These are phyloP conservation scores for Poecilia wingei DNA, from an alignment of 2,797 vertebrate genomes.

Conservation along the genomic window DNA sequence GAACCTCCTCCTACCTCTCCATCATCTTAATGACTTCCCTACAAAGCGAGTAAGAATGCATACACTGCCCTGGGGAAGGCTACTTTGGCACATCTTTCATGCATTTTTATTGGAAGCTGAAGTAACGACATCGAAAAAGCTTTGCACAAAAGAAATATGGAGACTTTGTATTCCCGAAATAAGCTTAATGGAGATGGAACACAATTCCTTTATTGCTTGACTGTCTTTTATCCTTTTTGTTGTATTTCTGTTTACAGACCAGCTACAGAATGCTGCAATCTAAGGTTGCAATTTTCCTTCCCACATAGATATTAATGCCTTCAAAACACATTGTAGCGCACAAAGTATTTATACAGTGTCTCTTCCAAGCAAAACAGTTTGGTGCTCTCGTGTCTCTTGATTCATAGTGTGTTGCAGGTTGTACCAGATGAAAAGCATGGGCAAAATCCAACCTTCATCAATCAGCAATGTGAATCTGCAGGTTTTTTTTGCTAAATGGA, in stretches of 20 bases:
- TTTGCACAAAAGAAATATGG: constrained; percentile 32
- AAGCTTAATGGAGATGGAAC: constrained; percentile 42
- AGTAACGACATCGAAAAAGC: constrained; percentile 27
- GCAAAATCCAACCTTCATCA: constrained; percentile 68
- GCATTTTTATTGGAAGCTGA: constrained; percentile 58
- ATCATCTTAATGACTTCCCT: constrained; percentile 61
- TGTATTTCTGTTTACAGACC: constrained; percentile 34
- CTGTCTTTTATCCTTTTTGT: constrained; percentile 19
- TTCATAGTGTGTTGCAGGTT: constrained; percentile 52
- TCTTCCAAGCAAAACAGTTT: constrained; percentile 58
- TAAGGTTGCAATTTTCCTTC: constrained; percentile 48
- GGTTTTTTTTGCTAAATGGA: constrained; percentile 72
- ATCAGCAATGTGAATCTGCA: constrained; percentile 73
- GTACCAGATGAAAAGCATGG: constrained; percentile 63
- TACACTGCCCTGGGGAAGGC: constrained; percentile 31
- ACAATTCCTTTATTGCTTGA: constrained; percentile 36
- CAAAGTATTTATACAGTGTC: constrained; percentile 64
- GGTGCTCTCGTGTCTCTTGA: constrained; percentile 49
- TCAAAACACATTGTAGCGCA: constrained; percentile 39
- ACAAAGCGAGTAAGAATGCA: constrained; percentile 56
- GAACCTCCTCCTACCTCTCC: constrained; percentile 23
- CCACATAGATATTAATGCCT: constrained; percentile 65
- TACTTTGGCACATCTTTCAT: constrained; percentile 43
- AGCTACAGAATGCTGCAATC: constrained; percentile 24
- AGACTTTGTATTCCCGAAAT: constrained; percentile 46